Percentiles rank a stretch among this genome's conserved stretches.
Conservation (phyloP, 2,888 invertebrate genomes). For the Coleophora flavipennella region DNA sequence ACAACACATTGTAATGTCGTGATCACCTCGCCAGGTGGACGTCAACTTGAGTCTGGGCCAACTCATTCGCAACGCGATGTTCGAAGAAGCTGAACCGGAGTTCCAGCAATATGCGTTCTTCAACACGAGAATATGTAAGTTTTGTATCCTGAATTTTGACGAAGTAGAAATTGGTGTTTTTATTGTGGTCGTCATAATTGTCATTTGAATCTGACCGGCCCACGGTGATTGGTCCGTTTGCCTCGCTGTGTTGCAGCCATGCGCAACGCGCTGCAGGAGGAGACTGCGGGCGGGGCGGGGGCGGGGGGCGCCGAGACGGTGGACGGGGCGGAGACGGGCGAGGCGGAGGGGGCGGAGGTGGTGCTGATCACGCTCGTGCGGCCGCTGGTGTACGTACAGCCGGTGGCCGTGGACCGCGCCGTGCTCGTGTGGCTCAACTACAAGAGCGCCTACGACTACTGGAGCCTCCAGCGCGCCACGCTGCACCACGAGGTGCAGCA, state of each 20-base stretch:
- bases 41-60: constrained; percentile 97
- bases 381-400: constrained; percentile 96
- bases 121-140: constrained; percentile 89
- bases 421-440: constrained; percentile 99
- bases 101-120: constrained; percentile 99
- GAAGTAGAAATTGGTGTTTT: too few relatives aligned
- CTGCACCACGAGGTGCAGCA: constrained; percentile 90
- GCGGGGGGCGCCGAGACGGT: constrained; percentile 78
- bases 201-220: too few relatives aligned
- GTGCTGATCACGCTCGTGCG: constrained; percentile 92
- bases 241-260: constrained; percentile 51
- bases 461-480: constrained; percentile 96
- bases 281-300: constrained; percentile 84
- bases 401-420: constrained; percentile 97
- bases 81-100: constrained; percentile 97
- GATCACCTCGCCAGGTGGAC: constrained; percentile 54
- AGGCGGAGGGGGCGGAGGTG: constrained; percentile 86
- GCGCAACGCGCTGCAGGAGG: constrained; percentile 90
- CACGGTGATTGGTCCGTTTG: background rate
- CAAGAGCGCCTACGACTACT: constrained; percentile 99
- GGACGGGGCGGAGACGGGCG: constrained; percentile 70
- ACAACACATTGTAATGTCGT: too few relatives aligned
- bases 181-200: too few relatives aligned
- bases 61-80: constrained; percentile 91
- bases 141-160: too few relatives aligned